Conservation (phyloP, 2,113 vertebrate genomes). For the Corythornis cristatus region DNA sequence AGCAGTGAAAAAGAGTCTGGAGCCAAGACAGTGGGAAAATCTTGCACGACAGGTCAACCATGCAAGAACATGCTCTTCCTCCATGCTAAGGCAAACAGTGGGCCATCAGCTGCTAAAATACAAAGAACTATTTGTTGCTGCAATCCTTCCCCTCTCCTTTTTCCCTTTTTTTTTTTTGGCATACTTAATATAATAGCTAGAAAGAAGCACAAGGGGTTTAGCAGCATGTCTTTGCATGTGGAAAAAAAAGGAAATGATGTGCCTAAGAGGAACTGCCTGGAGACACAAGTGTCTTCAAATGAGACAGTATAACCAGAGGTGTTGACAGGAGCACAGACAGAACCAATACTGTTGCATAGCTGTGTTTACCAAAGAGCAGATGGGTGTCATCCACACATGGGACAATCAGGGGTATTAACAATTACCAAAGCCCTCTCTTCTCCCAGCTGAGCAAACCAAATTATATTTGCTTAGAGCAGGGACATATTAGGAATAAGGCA, state of each 20-base stretch:
- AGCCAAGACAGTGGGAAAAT: not conserved
- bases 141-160: not conserved
- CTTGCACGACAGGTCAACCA: not conserved
- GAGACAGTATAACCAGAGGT: conserved; percentile 12
- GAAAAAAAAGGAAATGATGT: not conserved
- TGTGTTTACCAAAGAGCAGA: conserved; percentile 23
- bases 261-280: conserved; percentile 35
- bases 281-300: conserved; percentile 19
- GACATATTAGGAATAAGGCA: not conserved
- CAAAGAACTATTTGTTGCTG: conserved; percentile 29
- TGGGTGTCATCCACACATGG: not conserved
- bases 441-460: conserved; percentile 35
- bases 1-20: not conserved
- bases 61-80: not conserved
- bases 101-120: conserved; percentile 10
- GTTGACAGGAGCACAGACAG: conserved; percentile 20
- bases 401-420: not conserved
- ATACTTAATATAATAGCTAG: not conserved
- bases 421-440: not conserved
- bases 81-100: not conserved
- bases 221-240: conserved; percentile 2
- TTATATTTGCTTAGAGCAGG: not conserved
- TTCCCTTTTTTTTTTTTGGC: not conserved
- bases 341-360: not conserved
- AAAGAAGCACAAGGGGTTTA: not conserved